Conservation (phyloP, 2,888 invertebrate genomes). For the Lasiommata megera region DNA sequence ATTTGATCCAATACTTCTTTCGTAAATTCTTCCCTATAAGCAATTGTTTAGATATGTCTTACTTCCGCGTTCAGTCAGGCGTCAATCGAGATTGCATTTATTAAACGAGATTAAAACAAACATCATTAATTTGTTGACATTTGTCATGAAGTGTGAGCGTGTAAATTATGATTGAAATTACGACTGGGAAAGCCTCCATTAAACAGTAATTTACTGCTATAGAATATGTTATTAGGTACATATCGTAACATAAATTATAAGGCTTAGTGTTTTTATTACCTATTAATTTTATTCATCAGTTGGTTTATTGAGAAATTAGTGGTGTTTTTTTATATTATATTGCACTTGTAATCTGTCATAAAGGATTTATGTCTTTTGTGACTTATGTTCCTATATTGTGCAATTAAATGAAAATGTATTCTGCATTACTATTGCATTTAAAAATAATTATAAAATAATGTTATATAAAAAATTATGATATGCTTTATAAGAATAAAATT, state of each 20-base stretch:
- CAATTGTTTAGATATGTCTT: not conserved
- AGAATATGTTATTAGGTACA: conserved; percentile 1
- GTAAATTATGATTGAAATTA: not conserved
- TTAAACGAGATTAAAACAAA: conserved; percentile 3
- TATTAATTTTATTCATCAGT: not conserved
- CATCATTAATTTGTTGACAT: conserved; percentile 1
- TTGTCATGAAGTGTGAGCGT: not conserved
- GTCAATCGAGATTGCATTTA: not conserved
- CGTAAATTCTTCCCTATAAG: not conserved
- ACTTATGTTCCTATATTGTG: not conserved
- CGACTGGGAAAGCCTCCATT: conserved; percentile 4
- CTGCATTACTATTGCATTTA: not conserved
- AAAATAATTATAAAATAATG: too few relatives aligned
- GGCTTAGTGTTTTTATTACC: conserved; percentile 3
- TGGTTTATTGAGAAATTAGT: conserved; percentile 4
- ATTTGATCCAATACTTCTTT: too few relatives aligned
- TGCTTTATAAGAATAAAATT: too few relatives aligned
- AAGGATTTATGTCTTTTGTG: not conserved
- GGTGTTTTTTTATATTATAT: not conserved
- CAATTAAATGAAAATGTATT: not conserved
- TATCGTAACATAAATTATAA: conserved; percentile 4
- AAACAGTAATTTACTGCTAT: conserved; percentile 1
- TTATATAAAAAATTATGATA: too few relatives aligned
- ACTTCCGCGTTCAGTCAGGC: not conserved
- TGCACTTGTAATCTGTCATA: not conserved